Conservation (phyloP, 2,888 invertebrate genomes). For the Caenorhabditis doughertyi region DNA sequence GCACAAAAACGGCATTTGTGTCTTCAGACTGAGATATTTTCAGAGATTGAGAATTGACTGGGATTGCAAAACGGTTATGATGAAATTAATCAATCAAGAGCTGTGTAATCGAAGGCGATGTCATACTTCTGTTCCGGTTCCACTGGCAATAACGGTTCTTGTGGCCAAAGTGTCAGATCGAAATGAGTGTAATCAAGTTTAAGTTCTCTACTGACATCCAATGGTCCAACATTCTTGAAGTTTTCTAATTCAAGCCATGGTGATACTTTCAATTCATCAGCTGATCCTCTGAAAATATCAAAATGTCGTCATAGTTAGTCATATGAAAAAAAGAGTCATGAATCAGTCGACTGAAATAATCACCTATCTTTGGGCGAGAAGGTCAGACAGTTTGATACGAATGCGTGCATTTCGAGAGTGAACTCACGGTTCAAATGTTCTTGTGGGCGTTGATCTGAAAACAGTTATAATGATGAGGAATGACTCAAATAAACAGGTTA, state of each 20-base stretch:
- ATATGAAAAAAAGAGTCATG: too few species aligned
- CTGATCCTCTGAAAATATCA: slow-evolving; percentile 19
- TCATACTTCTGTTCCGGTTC: slow-evolving; percentile 42
- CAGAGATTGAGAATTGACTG: not conserved
- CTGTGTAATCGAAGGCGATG: slow-evolving; percentile 43
- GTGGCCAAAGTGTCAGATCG: slow-evolving; percentile 31
- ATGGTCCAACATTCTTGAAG: not conserved
- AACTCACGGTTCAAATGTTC: slow-evolving; percentile 44
- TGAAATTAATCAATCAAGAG: slow-evolving; percentile 12
- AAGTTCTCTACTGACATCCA: slow-evolving; percentile 23
- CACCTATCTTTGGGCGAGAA: slow-evolving; percentile 24
- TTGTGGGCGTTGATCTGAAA: slow-evolving; percentile 42
- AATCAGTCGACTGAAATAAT: not conserved
- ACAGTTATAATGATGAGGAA: not conserved
- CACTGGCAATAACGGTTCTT: slow-evolving; percentile 38
- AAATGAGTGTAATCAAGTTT: slow-evolving; percentile 38
- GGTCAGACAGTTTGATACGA: slow-evolving; percentile 39
- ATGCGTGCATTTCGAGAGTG: slow-evolving; percentile 48
- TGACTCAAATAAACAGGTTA: too few species aligned
- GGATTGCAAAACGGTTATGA: not conserved
- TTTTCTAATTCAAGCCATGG: slow-evolving; percentile 19
- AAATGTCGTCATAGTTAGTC: not conserved
- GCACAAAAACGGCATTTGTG: slow-evolving; percentile 1
- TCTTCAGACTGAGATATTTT: not conserved
- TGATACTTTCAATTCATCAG: slow-evolving; percentile 38